Evolutionary conservation across 2,888 invertebrate genomes (phyloP), one percentile per base, ranked within the genome.

Genomic region (Cataglyphis cursor): DNA sequence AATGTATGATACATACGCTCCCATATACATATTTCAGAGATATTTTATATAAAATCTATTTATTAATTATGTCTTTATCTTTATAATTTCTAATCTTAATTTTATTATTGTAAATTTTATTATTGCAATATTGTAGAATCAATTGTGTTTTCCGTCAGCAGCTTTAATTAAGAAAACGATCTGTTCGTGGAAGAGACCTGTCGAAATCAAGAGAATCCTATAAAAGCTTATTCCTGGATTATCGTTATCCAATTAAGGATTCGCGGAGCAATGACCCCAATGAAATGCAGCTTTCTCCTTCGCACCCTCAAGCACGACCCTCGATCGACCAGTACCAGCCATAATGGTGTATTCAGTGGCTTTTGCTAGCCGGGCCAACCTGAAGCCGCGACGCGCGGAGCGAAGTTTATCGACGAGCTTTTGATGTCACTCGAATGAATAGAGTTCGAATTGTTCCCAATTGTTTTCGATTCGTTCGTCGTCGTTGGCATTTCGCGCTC

Each of bases 191-290:
- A 65, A 51, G 38, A 51, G 10, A 15, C 12, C 35, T 44, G 3
- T 10, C 0, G 4, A 68, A 57, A 57, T 21, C 4, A 31, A 57
- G 54, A 41, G 10, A 41, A 70, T 6, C 15, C 6, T 31, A 6
- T 31, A 31, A 21, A 31, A 78, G 6, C 57, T 21, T 38, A 3
- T 57, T 28, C 12, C 38, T 18, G 28, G 10, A 41, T n/a, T n/a
- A 44, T 66, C 57, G 41, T 85, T 86, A 82, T 88, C 84, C 86
- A 91, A 90, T 91, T 91, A 91, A 90, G 85, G 85, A 87, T 85
- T 87, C 84, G 80, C 82, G 41, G 15, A 31, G 48, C 87, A 62
- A 82, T 82, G 74, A 76, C 54, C 75, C 51, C 54, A 59, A n/a
- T 41, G 59, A 83, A 81, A 85, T 72, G 83, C 73, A 54, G 84